Evolutionary conservation across 2,888 invertebrate genomes (phyloP), one percentile per base, ranked within the genome.

Genomic region (Pilophorus perplexus): DNA sequence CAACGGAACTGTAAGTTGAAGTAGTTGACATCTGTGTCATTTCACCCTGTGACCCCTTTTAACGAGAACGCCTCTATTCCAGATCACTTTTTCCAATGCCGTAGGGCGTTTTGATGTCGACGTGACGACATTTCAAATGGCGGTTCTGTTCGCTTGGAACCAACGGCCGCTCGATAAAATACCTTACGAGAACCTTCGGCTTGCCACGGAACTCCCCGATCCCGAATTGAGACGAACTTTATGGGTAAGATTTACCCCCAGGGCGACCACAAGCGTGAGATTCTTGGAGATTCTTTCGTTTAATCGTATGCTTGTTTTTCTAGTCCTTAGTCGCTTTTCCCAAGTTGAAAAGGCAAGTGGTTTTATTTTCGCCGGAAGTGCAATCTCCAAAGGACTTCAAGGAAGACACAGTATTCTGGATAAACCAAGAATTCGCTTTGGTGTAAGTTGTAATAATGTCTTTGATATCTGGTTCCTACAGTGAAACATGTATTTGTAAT

Each of bases 101-200:
- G 86, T 91, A 64, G 98, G 96, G 1, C 87, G 91, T 73, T 99
- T 92, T 79, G 99, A 99, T 79, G 82, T 99, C 73, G 99, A 99
- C 77, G 97, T 99, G 4, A 99, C 98, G 12, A 98, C 99, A 23
- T 98, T 98, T 79, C 99, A 99, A 85, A 97, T 99, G 97, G 96
- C 97, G 38, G 97, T 99, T 14, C 80, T 99, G 44, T 98, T 97
- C 80, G 94, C 96, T 14, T 99, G 97, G 97, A 99, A 99, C 81
- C 95, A 97, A 77, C 83, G 97, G 71, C 93, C 93, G 1, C 80
- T 86, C 73, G 96, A 97, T 74, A 90, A 86, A 78, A 88, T 99
- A 69, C 89, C 92, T n/a, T 95, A 96, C 75, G 99, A 99, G 79
- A 96, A 96, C 80, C 82, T 99, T 67, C 84, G 93, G 74, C 81